Evolutionary conservation across 2,113 vertebrate species (phyloP).

Genomic region (Rhinoptilus africanus): DNA sequence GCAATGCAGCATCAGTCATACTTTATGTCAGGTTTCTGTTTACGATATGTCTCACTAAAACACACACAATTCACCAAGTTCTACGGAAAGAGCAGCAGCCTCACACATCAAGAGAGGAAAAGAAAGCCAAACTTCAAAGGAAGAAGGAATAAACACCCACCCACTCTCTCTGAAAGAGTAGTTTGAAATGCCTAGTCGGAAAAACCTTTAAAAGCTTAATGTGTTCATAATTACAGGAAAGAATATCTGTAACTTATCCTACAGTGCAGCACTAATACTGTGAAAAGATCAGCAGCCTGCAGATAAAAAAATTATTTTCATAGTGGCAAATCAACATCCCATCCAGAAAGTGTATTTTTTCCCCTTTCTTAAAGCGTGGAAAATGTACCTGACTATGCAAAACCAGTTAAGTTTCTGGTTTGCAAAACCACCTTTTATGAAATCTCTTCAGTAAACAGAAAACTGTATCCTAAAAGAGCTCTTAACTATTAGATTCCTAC

Average conservation of each 20-base stretch:
- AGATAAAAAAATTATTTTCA: neutral
- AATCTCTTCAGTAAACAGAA: neutral
- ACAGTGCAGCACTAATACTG: accelerated
- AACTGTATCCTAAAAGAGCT: neutral
- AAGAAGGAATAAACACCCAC: neutral
- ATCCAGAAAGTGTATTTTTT: neutral
- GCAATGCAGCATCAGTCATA: accelerated
- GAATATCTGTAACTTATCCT: neutral
- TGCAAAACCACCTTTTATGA: neutral
- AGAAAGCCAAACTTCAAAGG: neutral
- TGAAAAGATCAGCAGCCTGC: neutral
- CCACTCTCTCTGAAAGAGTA: neutral
- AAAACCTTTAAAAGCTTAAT: neutral
- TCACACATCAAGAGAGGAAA: neutral
- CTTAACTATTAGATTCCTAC: neutral
- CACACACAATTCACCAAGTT: accelerated
- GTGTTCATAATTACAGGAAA: neutral
- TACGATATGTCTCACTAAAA: accelerated
- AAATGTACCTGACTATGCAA: neutral
- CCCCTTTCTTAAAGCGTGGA: accelerated
- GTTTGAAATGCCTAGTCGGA: neutral
- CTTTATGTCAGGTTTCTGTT: accelerated
- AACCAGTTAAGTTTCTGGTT: neutral
- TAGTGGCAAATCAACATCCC: neutral
- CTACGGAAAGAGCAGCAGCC: neutral